Evolutionary conservation across 2,797 vertebrate species (phyloP).

Genomic region (Semotilus atromaculatus): DNA sequence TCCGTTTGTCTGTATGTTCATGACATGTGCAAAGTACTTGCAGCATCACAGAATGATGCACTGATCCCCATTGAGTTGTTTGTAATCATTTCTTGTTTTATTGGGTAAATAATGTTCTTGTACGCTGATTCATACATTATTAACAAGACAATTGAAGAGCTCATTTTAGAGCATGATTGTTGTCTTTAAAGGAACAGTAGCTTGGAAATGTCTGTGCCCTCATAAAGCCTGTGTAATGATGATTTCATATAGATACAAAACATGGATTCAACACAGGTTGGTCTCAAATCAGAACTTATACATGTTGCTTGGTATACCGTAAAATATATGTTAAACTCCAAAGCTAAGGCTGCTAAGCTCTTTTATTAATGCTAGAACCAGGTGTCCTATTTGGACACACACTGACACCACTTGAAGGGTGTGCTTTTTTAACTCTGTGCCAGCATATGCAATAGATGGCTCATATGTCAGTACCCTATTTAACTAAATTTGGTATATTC

Average conservation of each 20-base stretch:
- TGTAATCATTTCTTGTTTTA: not conserved
- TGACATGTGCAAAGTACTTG: too few relatives aligned
- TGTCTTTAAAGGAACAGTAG: not conserved
- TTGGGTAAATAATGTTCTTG: not conserved
- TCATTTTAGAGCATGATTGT: not conserved
- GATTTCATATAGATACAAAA: not conserved
- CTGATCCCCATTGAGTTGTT: not conserved
- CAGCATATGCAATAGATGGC: slow-evolving; percentile 45
- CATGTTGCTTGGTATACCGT: not conserved
- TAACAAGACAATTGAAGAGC: not conserved
- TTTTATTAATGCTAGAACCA: not conserved
- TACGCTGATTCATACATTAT: not conserved
- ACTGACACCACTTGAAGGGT: slow-evolving; percentile 69
- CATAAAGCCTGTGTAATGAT: not conserved
- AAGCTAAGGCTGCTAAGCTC: not conserved
- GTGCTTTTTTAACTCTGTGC: not conserved
- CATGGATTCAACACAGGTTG: not conserved
- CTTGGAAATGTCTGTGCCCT: not conserved
- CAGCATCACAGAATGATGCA: not conserved
- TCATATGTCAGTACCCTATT: slow-evolving; percentile 26
- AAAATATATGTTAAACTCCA: not conserved
- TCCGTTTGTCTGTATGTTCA: not conserved
- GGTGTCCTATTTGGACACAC: slow-evolving; percentile 60
- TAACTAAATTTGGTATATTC: slow-evolving; percentile 42
- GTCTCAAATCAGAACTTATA: not conserved